Base-by-base conservation (phyloP, 2,797 vertebrate species). In the Antennarius maculatus region DNA sequence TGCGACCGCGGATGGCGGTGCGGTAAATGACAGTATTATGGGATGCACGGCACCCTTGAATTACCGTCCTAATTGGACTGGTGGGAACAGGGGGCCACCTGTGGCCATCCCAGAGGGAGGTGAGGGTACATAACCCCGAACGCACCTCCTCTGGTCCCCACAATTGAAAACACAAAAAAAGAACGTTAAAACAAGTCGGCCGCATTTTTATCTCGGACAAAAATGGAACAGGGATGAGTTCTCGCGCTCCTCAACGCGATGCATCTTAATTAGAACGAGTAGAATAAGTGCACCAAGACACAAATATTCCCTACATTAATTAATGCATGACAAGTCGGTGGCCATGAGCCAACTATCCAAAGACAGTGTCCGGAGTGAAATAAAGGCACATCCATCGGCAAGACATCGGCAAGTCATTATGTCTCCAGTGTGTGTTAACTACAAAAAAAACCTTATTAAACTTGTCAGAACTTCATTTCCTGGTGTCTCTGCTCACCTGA, bases 1-100 rank as follows among this genome's bases (percentile, higher is more conserved):
- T 59, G 62, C 23, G 23, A 23, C 23, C 23, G 23, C 23, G 23
- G 23, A 23, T 23, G 23, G 23, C 23, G 23, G 23, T 23, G 23
- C 61, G 2, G 62, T 49, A 55, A 73, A 76, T 43, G 55, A 69
- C 69, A 51, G 53, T 29, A 37, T 29, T 51, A 74, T 42, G 58
- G 45, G 60, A 45, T 0, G 10, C 41, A 63, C 37, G 51, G 52
- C 29, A 0, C 65, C 61, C 41, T 60, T 47, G 18, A 76, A 65
- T 74, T 43, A 69, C 62, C 27, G 59, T 23, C 66, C 60, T 77
- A 83, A 88, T 76, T 87, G 69, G 71, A n/a, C 49, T 4, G 43
- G 63, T 43, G 62, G 45, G 72, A 65, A 65, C 29, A 7, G 45
- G 46, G 62, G 62, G 11, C 15, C 65, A 58, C 39, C 23, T 47